These are phyloP conservation scores for Clostera curtula DNA, from an alignment of 2,888 invertebrate genomes.

Conservation along the genomic window DNA sequence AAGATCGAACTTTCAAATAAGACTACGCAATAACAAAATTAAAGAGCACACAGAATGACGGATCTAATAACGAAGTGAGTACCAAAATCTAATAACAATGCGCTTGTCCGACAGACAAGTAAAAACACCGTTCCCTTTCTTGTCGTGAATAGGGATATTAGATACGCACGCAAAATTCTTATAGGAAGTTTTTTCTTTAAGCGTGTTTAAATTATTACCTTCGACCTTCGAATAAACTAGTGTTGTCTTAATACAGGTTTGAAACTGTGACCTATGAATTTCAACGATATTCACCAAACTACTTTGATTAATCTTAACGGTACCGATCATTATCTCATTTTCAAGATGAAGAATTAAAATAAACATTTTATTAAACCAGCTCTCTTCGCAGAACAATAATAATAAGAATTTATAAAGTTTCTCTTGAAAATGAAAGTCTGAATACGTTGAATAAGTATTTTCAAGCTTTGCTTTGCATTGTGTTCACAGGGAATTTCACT, in stretches of 20 bases:
- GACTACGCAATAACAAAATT: constrained; percentile 7
- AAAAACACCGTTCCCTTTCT: too few species aligned
- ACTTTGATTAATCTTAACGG: constrained; percentile 34
- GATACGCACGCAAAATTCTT: background rate
- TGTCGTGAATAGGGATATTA: background rate
- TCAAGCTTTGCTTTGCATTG: too few species aligned
- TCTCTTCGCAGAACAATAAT: constrained; percentile 3
- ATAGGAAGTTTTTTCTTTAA: too few species aligned
- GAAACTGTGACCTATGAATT: constrained; percentile 28
- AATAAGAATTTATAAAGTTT: constrained; percentile 2
- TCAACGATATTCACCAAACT: too few species aligned
- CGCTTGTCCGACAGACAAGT: too few species aligned
- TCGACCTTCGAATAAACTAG: constrained; percentile 31
- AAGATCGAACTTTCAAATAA: constrained; percentile 28
- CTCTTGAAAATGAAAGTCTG: constrained; percentile 3
- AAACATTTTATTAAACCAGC: constrained; percentile 5
- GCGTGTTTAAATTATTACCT: too few species aligned
- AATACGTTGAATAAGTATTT: too few species aligned
- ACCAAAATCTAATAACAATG: too few species aligned
- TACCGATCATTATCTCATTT: constrained; percentile 14
- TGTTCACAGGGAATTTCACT: too few species aligned
- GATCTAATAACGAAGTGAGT: background rate
- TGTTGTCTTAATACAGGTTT: constrained; percentile 23
- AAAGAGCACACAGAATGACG: background rate
- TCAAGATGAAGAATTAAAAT: constrained; percentile 21